A percentile compares a stretch with the other conserved stretches of the same genome.
Evolutionary conservation across 2,888 invertebrate species (phyloP).

Genomic region (Mesodorylaimus sp.): DNA sequence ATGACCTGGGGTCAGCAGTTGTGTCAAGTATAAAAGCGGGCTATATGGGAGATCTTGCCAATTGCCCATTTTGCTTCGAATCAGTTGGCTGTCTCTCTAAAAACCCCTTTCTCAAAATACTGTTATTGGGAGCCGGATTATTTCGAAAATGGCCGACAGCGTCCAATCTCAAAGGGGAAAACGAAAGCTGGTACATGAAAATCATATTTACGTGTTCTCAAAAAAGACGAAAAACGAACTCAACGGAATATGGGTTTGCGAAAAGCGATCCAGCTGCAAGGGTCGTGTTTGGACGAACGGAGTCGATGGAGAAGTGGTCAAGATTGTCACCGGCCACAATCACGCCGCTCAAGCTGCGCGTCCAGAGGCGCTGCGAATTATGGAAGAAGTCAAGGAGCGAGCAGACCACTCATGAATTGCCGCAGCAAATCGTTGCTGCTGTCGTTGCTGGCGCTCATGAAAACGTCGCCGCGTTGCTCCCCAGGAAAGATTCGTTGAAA

Average conservation of each 20-base stretch:
- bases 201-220: not conserved
- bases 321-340: not conserved
- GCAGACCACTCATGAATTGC: not conserved
- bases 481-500: not conserved
- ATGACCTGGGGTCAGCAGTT: too few relatives aligned
- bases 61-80: too few relatives aligned
- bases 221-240: not conserved
- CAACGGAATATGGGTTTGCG: not conserved
- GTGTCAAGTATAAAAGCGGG: too few relatives aligned
- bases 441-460: not conserved
- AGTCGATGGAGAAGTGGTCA: not conserved
- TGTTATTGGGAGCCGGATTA: too few relatives aligned
- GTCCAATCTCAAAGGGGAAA: not conserved
- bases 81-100: too few relatives aligned
- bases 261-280: not conserved
- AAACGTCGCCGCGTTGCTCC: not conserved
- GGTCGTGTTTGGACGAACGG: conserved; percentile 2
- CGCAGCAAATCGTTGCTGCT: not conserved
- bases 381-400: not conserved
- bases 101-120: too few relatives aligned
- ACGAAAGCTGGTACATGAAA: not conserved
- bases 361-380: not conserved
- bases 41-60: too few relatives aligned
- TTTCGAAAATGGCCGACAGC: too few relatives aligned
- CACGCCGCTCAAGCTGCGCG: conserved; percentile 1